These are phyloP conservation scores for Polydrusus pterygomalis DNA, from an alignment of 2,888 invertebrate genomes.

Conservation along the genomic window DNA sequence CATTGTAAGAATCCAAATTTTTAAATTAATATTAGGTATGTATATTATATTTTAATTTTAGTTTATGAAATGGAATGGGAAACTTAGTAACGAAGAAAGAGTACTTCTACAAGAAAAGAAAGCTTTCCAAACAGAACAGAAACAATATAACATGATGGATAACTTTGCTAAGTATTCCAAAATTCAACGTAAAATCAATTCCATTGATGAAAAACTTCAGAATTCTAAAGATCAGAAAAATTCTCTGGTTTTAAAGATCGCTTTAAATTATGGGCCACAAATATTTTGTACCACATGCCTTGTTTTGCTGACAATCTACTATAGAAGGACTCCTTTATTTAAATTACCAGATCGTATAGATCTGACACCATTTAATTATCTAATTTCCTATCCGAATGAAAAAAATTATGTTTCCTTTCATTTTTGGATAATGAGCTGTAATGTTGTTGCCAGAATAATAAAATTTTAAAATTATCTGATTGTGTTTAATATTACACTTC, in stretches of 20 bases:
- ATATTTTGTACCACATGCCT: conserved; percentile 68
- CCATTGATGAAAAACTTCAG: conserved; percentile 73
- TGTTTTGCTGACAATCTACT: conserved; percentile 69
- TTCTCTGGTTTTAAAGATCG: conserved; percentile 58
- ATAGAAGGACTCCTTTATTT: conserved; percentile 72
- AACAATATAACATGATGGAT: conserved; percentile 75
- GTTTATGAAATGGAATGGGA: conserved; percentile 74
- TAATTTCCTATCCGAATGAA: conserved; percentile 74
- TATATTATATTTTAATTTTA: conserved; percentile 70
- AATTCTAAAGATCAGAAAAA: conserved; percentile 64
- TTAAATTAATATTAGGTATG: not conserved
- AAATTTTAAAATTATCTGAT: conserved; percentile 52
- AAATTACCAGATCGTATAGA: conserved; percentile 70
- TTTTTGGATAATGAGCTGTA: conserved; percentile 74
- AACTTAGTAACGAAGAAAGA: conserved; percentile 72
- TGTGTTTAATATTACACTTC: too few species aligned
- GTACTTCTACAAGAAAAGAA: conserved; percentile 70
- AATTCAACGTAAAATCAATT: conserved; percentile 76
- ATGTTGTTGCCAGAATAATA: conserved; percentile 69
- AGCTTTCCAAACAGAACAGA: conserved; percentile 73
- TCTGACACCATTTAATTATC: conserved; percentile 71
- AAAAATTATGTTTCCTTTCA: conserved; percentile 74
- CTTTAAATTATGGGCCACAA: conserved; percentile 70
- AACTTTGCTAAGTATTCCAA: conserved; percentile 78
- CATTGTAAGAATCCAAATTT: too few species aligned